phyloP scores from a whole-genome alignment of 2,888 invertebrate species.

The Sussaba pulchella region DNA sequence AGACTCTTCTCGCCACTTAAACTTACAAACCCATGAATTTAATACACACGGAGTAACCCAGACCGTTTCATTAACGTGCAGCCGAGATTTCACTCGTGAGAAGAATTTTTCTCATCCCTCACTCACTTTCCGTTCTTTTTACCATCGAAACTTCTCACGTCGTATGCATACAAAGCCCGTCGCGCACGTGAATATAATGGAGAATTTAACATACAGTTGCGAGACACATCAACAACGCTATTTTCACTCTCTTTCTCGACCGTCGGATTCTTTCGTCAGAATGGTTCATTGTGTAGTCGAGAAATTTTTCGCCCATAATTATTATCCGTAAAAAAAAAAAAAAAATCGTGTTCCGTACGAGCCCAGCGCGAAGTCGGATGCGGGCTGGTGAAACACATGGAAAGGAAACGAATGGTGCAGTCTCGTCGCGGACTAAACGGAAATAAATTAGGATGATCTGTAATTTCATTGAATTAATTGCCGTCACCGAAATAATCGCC shows the following conservation, averaged over 20 bases:
- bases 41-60: constrained; percentile 14
- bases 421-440: constrained; percentile 9
- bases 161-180: constrained; percentile 1
- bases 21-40: background rate
- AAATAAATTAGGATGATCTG: constrained; percentile 36
- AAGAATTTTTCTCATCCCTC: constrained; percentile 51
- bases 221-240: constrained; percentile 38
- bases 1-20: background rate
- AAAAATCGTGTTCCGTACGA: constrained; percentile 18
- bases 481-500: constrained; percentile 50
- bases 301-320: constrained; percentile 55
- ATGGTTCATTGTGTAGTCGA: constrained; percentile 56
- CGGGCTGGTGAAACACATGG: background rate
- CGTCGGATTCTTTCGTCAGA: constrained; percentile 38
- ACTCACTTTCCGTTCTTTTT: constrained; percentile 63
- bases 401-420: background rate
- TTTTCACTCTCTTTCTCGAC: constrained; percentile 45
- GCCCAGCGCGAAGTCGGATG: background rate
- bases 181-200: constrained; percentile 38
- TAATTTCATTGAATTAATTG: constrained; percentile 63
- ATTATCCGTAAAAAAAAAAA: constrained; percentile 54
- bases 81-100: constrained; percentile 63
- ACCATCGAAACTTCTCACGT: constrained; percentile 58
- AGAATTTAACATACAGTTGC: constrained; percentile 47
- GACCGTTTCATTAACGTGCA: constrained; percentile 62